phyloP scores from a whole-genome alignment of 2,113 vertebrate species.

The Limanda limanda region DNA sequence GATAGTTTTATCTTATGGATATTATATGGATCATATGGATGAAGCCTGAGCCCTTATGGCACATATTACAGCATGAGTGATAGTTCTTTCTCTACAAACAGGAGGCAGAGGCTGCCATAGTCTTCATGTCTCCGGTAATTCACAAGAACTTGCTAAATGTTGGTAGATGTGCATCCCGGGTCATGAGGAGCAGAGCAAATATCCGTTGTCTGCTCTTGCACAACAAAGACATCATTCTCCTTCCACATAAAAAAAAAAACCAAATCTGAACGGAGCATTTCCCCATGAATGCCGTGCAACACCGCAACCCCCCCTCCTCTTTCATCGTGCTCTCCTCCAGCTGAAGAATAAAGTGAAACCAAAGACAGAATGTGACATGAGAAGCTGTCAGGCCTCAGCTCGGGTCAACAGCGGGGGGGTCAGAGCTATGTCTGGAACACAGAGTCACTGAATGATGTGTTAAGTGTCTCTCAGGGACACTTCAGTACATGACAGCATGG shows the following conservation, averaged over 20 bases:
- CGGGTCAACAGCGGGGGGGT: slow-evolving; percentile 50
- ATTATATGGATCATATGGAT: neutral
- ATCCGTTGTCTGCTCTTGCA: slow-evolving; percentile 44
- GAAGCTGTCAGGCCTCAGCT: slow-evolving; percentile 53
- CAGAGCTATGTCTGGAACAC: slow-evolving; percentile 49
- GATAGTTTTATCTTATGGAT: too few species aligned
- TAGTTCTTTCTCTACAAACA: slow-evolving; percentile 7
- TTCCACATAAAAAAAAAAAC: slow-evolving; percentile 49
- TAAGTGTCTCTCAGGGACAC: slow-evolving; percentile 67
- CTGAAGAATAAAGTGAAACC: slow-evolving; percentile 63
- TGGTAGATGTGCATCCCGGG: neutral
- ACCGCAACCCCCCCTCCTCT: neutral
- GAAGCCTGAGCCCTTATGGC: neutral
- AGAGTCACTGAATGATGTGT: slow-evolving; percentile 48
- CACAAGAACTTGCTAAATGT: slow-evolving; percentile 36
- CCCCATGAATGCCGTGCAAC: neutral
- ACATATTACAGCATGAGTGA: neutral
- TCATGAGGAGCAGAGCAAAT: neutral
- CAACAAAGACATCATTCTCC: slow-evolving; percentile 56
- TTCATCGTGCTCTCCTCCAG: neutral
- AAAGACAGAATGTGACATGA: slow-evolving; percentile 64
- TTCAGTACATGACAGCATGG: slow-evolving; percentile 51
- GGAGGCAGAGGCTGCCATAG: neutral
- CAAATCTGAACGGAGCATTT: slow-evolving; percentile 56
- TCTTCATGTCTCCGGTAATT: slow-evolving; percentile 32